Evolutionary conservation across 1,140 invertebrate genomes (phyloP).

Genomic region (Drosophila lacteicornis): DNA sequence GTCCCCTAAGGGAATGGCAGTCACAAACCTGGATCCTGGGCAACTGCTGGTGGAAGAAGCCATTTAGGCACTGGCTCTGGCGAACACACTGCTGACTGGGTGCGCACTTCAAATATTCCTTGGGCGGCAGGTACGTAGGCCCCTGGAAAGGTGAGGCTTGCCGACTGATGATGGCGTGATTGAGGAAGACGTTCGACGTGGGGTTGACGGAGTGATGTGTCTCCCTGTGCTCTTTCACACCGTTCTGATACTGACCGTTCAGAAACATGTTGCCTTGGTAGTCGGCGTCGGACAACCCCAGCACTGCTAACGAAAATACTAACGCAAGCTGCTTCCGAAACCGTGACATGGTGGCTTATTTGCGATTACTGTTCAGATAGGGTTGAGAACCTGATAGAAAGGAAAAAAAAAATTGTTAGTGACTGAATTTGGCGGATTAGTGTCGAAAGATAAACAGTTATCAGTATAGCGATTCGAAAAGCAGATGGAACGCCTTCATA

Average conservation of each 20-base stretch:
- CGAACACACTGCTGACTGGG: slow-evolving; percentile 76
- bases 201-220: slow-evolving; percentile 67
- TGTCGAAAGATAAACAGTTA: not conserved
- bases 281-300: slow-evolving; percentile 40
- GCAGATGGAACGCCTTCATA: no score
- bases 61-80: slow-evolving; percentile 65
- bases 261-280: slow-evolving; percentile 80
- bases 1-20: not conserved
- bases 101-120: slow-evolving; percentile 69
- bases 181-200: slow-evolving; percentile 70
- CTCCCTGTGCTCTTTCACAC: slow-evolving; percentile 58
- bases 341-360: slow-evolving; percentile 37
- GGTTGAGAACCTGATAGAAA: slow-evolving; percentile 1
- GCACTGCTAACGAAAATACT: slow-evolving; percentile 50
- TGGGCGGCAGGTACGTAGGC: slow-evolving; percentile 77
- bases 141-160: slow-evolving; percentile 77
- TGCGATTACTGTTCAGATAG: slow-evolving; percentile 1
- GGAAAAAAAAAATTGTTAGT: not conserved
- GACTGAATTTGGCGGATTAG: not conserved
- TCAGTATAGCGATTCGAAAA: no score
- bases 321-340: slow-evolving; percentile 50
- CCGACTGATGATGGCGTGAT: slow-evolving; percentile 77
- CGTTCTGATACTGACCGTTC: slow-evolving; percentile 76
- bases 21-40: slow-evolving; percentile 75
- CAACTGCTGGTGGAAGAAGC: slow-evolving; percentile 66